These are phyloP conservation scores for Glandiceps talaboti DNA, from an alignment of 53 echinoderm and acorn worm genomes.

Conservation along the genomic window DNA sequence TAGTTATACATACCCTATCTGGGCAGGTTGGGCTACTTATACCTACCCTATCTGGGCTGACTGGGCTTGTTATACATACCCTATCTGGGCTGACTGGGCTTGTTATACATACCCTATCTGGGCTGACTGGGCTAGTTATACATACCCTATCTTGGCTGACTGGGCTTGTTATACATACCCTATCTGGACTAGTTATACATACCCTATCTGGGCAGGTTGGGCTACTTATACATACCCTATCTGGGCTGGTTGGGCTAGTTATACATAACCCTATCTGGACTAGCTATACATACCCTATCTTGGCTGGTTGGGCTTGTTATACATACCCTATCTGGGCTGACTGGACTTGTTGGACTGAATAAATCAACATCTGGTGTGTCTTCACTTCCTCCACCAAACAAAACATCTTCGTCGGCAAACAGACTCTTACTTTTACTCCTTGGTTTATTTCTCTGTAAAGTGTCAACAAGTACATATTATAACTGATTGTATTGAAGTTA, in stretches of 20 bases:
- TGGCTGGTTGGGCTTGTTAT: slow-evolving; percentile 36
- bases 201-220: slow-evolving; percentile 63
- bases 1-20: slow-evolving; percentile 33
- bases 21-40: slow-evolving; percentile 36
- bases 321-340: slow-evolving; percentile 45
- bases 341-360: slow-evolving; percentile 53
- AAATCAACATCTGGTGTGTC: slow-evolving; percentile 71
- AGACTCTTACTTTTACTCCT: slow-evolving; percentile 90
- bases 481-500: no score
- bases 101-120: slow-evolving; percentile 42
- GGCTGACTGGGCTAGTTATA: slow-evolving; percentile 36
- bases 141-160: slow-evolving; percentile 82
- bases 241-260: slow-evolving; percentile 34
- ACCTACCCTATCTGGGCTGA: slow-evolving; percentile 43
- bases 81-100: slow-evolving; percentile 64
- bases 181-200: slow-evolving; percentile 36
- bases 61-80: slow-evolving; percentile 42
- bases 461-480: no score
- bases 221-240: slow-evolving; percentile 27
- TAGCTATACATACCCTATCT: slow-evolving; percentile 44
- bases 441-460: slow-evolving; percentile 29
- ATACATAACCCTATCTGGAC: slow-evolving; percentile 75
- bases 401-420: slow-evolving; percentile 83
- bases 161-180: no score
- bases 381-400: slow-evolving; percentile 60